A percentile compares a stretch with the other conserved stretches of the same genome.
phyloP scores from a whole-genome alignment of 2,888 invertebrate species.

The Odontocerum albicorne region DNA sequence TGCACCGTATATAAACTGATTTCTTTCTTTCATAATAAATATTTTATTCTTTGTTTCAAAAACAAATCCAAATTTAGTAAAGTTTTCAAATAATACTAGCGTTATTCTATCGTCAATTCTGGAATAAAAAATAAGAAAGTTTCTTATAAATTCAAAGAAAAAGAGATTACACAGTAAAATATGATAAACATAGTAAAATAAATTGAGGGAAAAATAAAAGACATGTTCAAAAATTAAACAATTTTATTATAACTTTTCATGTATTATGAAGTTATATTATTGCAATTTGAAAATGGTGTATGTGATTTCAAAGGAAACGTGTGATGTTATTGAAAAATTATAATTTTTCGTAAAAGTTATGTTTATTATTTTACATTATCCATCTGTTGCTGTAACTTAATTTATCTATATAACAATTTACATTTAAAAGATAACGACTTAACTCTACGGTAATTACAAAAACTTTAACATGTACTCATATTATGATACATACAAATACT shows the following conservation, averaged over 20 bases:
- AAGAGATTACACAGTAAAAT: background rate
- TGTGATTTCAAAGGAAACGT: conserved; percentile 4
- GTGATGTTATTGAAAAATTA: conserved; percentile 4
- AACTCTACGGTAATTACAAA: conserved; percentile 23
- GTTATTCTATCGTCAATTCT: too few species aligned
- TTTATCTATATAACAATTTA: conserved; percentile 30
- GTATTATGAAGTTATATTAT: conserved; percentile 28
- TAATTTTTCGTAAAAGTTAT: conserved; percentile 5
- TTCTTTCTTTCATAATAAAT: too few species aligned
- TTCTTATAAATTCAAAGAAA: too few species aligned
- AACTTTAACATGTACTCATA: conserved; percentile 14
- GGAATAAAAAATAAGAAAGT: too few species aligned
- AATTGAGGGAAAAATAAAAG: conserved; percentile 11
- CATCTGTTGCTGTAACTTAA: conserved; percentile 10
- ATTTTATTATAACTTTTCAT: conserved; percentile 34
- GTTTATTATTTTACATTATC: background rate
- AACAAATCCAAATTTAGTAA: too few species aligned
- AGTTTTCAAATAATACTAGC: too few species aligned
- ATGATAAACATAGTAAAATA: background rate
- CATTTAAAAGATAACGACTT: conserved; percentile 26
- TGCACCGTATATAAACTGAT: too few species aligned
- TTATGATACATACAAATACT: conserved; percentile 12
- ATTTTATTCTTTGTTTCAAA: too few species aligned
- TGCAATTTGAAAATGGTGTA: conserved; percentile 8
- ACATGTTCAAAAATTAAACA: conserved; percentile 35